Evolutionary conservation across 2,797 vertebrate genomes (phyloP).

Genomic region (Rhinophrynus dorsalis): DNA sequence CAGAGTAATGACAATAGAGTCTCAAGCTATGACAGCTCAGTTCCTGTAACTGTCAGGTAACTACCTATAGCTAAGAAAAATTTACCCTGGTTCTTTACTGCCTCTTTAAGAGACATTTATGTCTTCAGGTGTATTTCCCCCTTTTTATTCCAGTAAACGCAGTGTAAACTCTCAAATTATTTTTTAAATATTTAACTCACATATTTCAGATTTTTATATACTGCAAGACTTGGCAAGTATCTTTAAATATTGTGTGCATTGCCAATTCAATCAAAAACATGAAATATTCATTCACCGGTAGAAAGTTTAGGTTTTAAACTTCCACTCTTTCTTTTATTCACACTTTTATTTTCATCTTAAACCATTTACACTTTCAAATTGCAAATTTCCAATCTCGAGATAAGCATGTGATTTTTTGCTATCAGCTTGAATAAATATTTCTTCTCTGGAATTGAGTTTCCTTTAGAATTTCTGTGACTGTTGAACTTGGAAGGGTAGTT

Average conservation of each 20-base stretch:
- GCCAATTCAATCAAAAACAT: constrained; percentile 28
- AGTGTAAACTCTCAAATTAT: background rate
- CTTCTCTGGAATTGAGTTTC: constrained; percentile 45
- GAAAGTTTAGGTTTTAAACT: constrained; percentile 24
- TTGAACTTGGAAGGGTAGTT: constrained; percentile 4
- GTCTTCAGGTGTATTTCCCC: too few relatives aligned
- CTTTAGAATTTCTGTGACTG: constrained; percentile 41
- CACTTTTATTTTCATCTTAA: constrained; percentile 39
- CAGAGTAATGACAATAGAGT: too few relatives aligned
- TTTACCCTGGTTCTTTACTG: too few relatives aligned
- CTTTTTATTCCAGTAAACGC: too few relatives aligned
- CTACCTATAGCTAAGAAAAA: too few relatives aligned
- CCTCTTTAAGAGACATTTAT: too few relatives aligned
- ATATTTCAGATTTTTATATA: background rate
- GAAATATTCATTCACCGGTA: constrained; percentile 26
- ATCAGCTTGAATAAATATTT: constrained; percentile 51
- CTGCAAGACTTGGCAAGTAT: background rate
- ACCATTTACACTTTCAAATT: constrained; percentile 46
- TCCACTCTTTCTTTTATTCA: constrained; percentile 21
- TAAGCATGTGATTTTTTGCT: constrained; percentile 39
- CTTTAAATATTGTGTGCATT: background rate
- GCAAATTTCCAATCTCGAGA: constrained; percentile 33
- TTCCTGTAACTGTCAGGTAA: too few relatives aligned
- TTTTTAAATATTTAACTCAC: background rate
- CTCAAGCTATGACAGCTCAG: too few relatives aligned